These are phyloP conservation scores for Clinocottus analis DNA, from an alignment of 2,113 vertebrate species.

Conservation along the genomic window DNA sequence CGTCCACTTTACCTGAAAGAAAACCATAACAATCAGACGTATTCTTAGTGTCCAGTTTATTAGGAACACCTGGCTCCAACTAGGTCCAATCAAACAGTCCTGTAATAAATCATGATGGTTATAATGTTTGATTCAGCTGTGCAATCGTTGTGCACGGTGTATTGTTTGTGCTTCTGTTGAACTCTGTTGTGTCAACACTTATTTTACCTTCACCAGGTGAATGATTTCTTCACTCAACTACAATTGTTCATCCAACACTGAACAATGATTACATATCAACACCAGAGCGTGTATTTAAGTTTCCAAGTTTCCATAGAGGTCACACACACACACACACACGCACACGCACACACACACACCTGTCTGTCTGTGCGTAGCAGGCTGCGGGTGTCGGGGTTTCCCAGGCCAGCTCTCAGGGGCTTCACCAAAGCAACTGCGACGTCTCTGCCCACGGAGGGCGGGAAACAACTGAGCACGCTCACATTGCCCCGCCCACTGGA, in stretches of 20 bases:
- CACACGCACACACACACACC: too few species aligned
- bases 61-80: too few species aligned
- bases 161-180: neutral
- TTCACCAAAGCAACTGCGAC: slow-evolving; percentile 92
- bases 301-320: slow-evolving; percentile 38
- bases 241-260: slow-evolving; percentile 7
- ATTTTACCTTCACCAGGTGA: neutral
- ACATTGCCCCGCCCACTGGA: slow-evolving; percentile 89
- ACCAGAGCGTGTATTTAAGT: neutral
- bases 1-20: slow-evolving; percentile 94
- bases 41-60: too few species aligned
- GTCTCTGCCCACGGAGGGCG: slow-evolving; percentile 89
- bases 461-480: slow-evolving; percentile 93
- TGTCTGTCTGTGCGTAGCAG: slow-evolving; percentile 93
- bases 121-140: too few species aligned
- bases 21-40: too few species aligned
- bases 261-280: slow-evolving; percentile 24
- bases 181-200: neutral
- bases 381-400: slow-evolving; percentile 80
- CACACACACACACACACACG: slow-evolving; percentile 9
- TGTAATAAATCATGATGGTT: too few species aligned
- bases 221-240: slow-evolving; percentile 10
- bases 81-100: too few species aligned
- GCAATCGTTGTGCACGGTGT: neutral
- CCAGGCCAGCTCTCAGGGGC: slow-evolving; percentile 87